A percentile compares a stretch with the other conserved stretches of the same genome.
phyloP scores from a whole-genome alignment of 2,888 invertebrate species.

The Mesorhabditis sp. region DNA sequence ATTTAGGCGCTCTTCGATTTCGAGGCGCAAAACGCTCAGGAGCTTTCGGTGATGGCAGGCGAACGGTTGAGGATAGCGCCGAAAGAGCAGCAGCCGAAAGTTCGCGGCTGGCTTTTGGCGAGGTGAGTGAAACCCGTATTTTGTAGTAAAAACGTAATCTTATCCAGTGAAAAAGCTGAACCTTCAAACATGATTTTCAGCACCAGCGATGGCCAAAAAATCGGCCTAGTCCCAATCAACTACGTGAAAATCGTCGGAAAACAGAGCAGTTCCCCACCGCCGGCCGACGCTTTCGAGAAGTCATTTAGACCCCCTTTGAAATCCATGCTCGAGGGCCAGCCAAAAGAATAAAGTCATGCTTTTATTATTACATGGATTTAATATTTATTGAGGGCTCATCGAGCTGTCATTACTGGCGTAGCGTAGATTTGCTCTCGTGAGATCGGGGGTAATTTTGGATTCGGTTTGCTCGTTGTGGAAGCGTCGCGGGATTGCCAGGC shows the following conservation, averaged over 20 bases:
- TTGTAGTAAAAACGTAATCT: neutral
- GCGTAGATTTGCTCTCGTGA: too few species aligned
- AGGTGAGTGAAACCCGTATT: conserved; percentile 29
- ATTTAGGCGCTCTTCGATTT: conserved; percentile 72
- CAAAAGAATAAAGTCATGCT: too few species aligned
- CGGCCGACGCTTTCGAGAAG: conserved; percentile 8
- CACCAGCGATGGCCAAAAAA: conserved; percentile 61
- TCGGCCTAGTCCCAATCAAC: conserved; percentile 65
- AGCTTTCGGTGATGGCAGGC: conserved; percentile 74
- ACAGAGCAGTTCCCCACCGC: conserved; percentile 38
- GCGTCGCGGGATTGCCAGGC: too few species aligned
- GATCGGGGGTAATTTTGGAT: too few species aligned
- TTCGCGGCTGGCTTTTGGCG: conserved; percentile 65
- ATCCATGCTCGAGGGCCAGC: too few species aligned
- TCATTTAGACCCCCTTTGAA: neutral
- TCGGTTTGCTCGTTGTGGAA: too few species aligned
- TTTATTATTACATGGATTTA: too few species aligned
- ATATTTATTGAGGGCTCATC: too few species aligned
- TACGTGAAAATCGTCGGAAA: conserved; percentile 63
- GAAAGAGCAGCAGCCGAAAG: conserved; percentile 71
- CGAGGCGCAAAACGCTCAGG: conserved; percentile 70
- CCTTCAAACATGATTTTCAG: conserved; percentile 27
- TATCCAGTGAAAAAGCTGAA: neutral
- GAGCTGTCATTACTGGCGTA: too few species aligned
- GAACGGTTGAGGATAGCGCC: conserved; percentile 80